A percentile compares a stretch with the other conserved stretches of the same genome.
phyloP scores from a whole-genome alignment of 64 coral and sea anemone genomes.

The Cladopsammia gracilis region DNA sequence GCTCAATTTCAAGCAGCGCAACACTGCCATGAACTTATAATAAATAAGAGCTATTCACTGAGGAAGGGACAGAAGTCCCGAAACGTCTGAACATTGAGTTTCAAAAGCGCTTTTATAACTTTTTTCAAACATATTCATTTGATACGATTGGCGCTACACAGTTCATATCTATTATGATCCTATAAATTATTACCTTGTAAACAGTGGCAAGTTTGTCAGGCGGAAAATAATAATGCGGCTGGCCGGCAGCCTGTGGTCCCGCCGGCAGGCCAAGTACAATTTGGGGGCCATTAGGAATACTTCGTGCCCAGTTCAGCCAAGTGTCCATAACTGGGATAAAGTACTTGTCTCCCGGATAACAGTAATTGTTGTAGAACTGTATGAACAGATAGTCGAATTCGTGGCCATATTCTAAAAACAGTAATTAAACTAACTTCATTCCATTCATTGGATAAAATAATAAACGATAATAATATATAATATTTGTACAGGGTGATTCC shows the following conservation, averaged over 20 bases:
- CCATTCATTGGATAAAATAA: too few relatives aligned
- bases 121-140: too few relatives aligned
- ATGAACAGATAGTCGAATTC: conserved; percentile 91
- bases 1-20: too few relatives aligned
- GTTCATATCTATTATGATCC: background rate
- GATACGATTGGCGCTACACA: too few relatives aligned
- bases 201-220: conserved; percentile 53
- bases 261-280: conserved; percentile 78
- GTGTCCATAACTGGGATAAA: conserved; percentile 46
- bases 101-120: too few relatives aligned
- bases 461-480: too few relatives aligned
- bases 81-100: too few relatives aligned
- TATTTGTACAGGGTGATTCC: too few relatives aligned
- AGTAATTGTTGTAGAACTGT: conserved; percentile 92
- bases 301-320: conserved; percentile 70
- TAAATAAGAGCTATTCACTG: too few relatives aligned
- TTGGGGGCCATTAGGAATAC: conserved; percentile 63
- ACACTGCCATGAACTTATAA: too few relatives aligned
- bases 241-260: conserved; percentile 29
- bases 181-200: conserved; percentile 56
- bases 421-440: too few relatives aligned
- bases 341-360: conserved; percentile 60
- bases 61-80: too few relatives aligned
- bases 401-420: conserved; percentile 67
- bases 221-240: conserved; percentile 49